Percentiles rank a stretch among this genome's conserved stretches.
Evolutionary conservation across 1,140 invertebrate species (phyloP).

Genomic region (Heliothis virescens): DNA sequence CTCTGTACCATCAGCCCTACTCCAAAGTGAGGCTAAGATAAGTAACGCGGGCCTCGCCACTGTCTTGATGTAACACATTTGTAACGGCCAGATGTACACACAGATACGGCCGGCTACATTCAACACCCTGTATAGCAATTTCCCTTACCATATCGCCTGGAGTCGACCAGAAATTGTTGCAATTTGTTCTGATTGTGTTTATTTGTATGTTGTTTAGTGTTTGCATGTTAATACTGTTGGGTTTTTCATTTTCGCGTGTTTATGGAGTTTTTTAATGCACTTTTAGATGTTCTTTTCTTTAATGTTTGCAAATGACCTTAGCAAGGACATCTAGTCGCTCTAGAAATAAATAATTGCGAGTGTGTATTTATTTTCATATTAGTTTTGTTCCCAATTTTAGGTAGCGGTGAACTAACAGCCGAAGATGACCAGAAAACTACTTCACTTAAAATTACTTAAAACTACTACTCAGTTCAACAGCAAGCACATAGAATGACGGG

Average conservation of each 20-base stretch:
- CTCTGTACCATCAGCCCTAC: slow-evolving; percentile 62
- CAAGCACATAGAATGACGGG: too few relatives aligned
- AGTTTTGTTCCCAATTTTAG: too few relatives aligned
- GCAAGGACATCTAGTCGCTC: too few relatives aligned
- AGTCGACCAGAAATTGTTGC: slow-evolving; percentile 55
- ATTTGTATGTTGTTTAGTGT: slow-evolving; percentile 44
- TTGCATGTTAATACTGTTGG: slow-evolving; percentile 14
- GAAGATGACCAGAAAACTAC: too few relatives aligned
- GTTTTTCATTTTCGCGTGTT: neutral
- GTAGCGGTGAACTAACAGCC: too few relatives aligned
- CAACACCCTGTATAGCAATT: slow-evolving; percentile 70
- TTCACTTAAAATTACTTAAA: too few relatives aligned
- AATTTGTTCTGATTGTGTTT: slow-evolving; percentile 59
- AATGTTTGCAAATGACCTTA: too few relatives aligned
- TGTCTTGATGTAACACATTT: slow-evolving; percentile 80
- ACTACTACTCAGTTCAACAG: too few relatives aligned
- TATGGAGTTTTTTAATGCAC: neutral
- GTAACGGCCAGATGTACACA: slow-evolving; percentile 79
- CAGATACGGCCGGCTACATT: slow-evolving; percentile 64
- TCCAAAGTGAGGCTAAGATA: slow-evolving; percentile 63
- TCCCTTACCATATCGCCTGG: slow-evolving; percentile 61
- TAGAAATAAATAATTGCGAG: too few relatives aligned
- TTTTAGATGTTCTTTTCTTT: too few relatives aligned
- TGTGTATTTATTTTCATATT: too few relatives aligned
- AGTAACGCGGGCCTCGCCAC: slow-evolving; percentile 71